phyloP scores from a whole-genome alignment of 1,140 invertebrate genomes.

The Lamellibrachia luymesi region DNA sequence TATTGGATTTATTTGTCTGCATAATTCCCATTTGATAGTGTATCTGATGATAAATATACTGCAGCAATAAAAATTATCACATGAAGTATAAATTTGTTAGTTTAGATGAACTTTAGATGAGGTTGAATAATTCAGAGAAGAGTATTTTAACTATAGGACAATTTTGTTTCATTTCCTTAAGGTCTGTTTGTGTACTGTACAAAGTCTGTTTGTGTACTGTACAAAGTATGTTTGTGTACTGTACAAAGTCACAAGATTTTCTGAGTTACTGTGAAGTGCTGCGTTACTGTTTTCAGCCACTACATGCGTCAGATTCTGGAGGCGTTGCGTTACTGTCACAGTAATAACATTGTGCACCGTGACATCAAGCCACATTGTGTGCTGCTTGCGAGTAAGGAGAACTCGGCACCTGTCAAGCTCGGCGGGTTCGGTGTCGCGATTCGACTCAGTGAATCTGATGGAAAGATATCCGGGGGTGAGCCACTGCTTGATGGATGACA shows the following conservation, averaged over 20 bases:
- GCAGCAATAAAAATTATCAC: too few species aligned
- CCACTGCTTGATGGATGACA: neutral
- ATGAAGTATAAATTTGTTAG: too few species aligned
- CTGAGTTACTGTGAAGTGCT: neutral
- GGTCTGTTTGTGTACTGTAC: neutral
- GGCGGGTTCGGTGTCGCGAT: conserved; percentile 97
- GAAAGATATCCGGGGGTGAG: conserved; percentile 49
- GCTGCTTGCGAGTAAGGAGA: conserved; percentile 89
- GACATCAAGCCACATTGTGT: conserved; percentile 95
- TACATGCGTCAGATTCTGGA: conserved; percentile 97
- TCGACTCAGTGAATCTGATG: conserved; percentile 63
- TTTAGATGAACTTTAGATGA: too few species aligned
- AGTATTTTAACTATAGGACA: too few species aligned
- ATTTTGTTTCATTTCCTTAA: neutral
- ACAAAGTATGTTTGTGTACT: neutral
- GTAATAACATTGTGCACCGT: conserved; percentile 94
- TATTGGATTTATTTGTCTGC: too few species aligned
- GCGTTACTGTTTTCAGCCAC: conserved; percentile 68
- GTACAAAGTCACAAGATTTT: neutral
- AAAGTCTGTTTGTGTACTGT: neutral
- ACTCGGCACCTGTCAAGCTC: conserved; percentile 95
- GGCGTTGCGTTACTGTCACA: conserved; percentile 92
- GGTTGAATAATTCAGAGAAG: too few species aligned
- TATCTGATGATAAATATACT: too few species aligned
- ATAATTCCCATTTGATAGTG: too few species aligned